Evolutionary conservation across 2,797 vertebrate genomes (phyloP), one percentile per base, ranked within the genome.

Genomic region (Rhinichthys osculus): DNA sequence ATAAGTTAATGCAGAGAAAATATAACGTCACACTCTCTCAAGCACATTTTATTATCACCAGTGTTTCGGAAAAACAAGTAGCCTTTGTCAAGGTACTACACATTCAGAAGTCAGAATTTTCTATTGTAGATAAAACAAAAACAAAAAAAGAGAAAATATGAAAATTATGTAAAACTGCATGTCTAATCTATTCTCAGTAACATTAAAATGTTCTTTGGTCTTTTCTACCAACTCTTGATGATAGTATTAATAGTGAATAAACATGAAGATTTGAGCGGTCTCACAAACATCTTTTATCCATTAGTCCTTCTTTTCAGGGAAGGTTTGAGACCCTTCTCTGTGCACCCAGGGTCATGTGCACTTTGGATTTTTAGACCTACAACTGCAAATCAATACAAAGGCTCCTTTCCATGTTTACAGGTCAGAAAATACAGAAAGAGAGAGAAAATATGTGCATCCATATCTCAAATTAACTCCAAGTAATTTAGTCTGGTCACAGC

Each of bases 381-480:
- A 62, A 59, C 38, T 44, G 30, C 57, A 73, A 82, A 40, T 82
- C 81, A 59, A 42, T 72, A 82, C 6, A 82, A 44, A 62, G 14
- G 27, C 27, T 5, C 62, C 69, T 71, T 82, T 72, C 67, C 72
- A 33, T 82, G 52, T 38, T 47, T 33, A 62, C 38, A 62, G 54
- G 38, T 47, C 38, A 62, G 81, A 47, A 82, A 73, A 73, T 64
- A 74, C 5, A 70, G 27, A 50, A 35, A 67, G 0, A 42, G 69
- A 71, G 69, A 72, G 2, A 1, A 5, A 52, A 66, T 16, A 16
- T 16, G 50, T 4, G 35, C 33, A 71, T 74, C 30, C 40, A 64
- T 50, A 73, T 74, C 14, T 47, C 44, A 62, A 74, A 83, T 83
- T 74, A 74, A 83, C 33, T 83, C 27, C 19, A 30, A 50, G 81